These are phyloP conservation scores for Phylloscopus collybita DNA, from an alignment of 2,797 vertebrate genomes.

Conservation along the genomic window DNA sequence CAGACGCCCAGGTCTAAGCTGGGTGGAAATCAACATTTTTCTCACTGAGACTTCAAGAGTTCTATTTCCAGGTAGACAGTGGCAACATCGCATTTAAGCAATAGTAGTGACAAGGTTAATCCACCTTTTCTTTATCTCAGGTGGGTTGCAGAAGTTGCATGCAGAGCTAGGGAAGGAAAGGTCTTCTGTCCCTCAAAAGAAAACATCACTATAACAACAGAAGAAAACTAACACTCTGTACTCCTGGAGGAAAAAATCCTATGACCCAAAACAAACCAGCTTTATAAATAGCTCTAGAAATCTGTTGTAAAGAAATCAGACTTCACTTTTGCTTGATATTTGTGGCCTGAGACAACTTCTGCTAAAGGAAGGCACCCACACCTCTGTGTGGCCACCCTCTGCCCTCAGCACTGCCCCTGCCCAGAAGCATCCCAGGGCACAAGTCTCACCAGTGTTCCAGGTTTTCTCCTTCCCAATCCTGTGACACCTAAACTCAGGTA, in stretches of 20 bases:
- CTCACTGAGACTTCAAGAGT: background rate
- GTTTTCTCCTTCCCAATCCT: background rate
- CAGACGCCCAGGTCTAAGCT: background rate
- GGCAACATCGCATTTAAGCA: background rate
- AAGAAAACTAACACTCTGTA: slow-evolving; percentile 2
- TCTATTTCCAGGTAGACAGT: background rate
- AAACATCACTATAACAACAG: slow-evolving; percentile 14
- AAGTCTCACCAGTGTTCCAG: background rate
- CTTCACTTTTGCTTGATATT: background rate
- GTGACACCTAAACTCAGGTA: background rate
- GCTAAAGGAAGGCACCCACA: background rate
- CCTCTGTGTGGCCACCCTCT: background rate
- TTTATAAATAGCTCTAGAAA: slow-evolving; percentile 57
- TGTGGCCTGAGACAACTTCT: background rate
- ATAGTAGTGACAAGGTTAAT: background rate
- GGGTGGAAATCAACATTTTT: background rate
- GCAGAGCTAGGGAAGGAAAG: slow-evolving; percentile 19
- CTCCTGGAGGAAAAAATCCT: slow-evolving; percentile 24
- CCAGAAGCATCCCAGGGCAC: fast-evolving
- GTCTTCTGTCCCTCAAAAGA: slow-evolving; percentile 19
- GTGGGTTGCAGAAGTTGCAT: background rate
- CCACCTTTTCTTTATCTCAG: background rate
- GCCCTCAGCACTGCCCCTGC: background rate
- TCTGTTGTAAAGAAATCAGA: background rate
- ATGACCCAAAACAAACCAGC: slow-evolving; percentile 23